Evolutionary conservation across 2,113 vertebrate species (phyloP).

Genomic region (Corythornis madagascariensis): DNA sequence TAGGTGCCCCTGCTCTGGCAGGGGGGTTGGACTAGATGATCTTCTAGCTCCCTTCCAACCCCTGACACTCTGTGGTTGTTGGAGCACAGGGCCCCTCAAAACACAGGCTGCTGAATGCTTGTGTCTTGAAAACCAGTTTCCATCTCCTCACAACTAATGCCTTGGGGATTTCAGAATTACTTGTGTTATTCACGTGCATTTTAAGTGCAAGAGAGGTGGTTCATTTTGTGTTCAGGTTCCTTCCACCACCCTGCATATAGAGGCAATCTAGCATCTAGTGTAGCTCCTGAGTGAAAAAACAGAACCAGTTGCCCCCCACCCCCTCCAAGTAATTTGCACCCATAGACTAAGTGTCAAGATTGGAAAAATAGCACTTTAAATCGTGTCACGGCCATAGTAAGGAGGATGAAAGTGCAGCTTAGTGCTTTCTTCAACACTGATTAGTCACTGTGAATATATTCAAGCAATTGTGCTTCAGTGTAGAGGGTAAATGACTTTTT

Average conservation of each 20-base stretch:
- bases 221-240: not conserved
- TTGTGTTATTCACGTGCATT: not conserved
- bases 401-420: slow-evolving; percentile 10
- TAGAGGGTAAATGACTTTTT: slow-evolving; percentile 27
- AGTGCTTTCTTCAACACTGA: slow-evolving; percentile 39
- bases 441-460: slow-evolving; percentile 53
- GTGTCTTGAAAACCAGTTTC: accelerated
- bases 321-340: not conserved
- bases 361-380: slow-evolving; percentile 47
- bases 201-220: not conserved
- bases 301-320: not conserved
- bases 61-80: too few relatives aligned
- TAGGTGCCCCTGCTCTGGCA: too few relatives aligned
- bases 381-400: not conserved
- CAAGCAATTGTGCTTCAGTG: not conserved
- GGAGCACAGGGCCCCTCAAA: accelerated
- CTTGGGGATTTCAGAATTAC: not conserved
- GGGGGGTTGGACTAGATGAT: too few relatives aligned
- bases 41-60: too few relatives aligned
- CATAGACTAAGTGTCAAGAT: slow-evolving; percentile 31
- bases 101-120: not conserved
- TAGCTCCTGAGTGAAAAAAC: slow-evolving; percentile 7
- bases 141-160: not conserved
- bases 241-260: accelerated
- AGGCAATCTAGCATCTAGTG: not conserved